Percentiles rank a stretch among this genome's conserved stretches.
These are phyloP conservation scores for Horisme vitalbata DNA, from an alignment of 2,888 invertebrate species.

Conservation along the genomic window DNA sequence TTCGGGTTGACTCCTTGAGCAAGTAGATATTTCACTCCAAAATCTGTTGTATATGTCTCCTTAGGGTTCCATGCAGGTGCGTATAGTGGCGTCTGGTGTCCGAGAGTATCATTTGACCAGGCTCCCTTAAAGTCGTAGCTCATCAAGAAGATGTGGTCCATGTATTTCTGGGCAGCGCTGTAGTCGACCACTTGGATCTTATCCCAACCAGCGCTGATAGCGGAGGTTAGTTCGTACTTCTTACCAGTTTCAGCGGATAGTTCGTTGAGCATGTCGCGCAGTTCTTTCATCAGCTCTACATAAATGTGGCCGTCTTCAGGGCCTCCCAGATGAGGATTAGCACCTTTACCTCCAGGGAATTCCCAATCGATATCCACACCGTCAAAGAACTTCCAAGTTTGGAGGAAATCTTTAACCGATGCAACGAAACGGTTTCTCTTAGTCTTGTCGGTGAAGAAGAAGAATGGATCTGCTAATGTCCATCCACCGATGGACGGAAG, in stretches of 20 bases:
- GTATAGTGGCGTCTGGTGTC: slow-evolving; percentile 70
- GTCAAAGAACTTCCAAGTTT: slow-evolving; percentile 79
- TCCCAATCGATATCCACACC: slow-evolving; percentile 80
- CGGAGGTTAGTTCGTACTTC: slow-evolving; percentile 75
- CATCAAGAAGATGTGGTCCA: slow-evolving; percentile 79
- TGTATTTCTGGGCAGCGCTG: slow-evolving; percentile 70
- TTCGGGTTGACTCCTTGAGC: slow-evolving; percentile 75
- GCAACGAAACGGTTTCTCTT: slow-evolving; percentile 71
- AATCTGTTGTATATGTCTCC: slow-evolving; percentile 77
- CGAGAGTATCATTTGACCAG: slow-evolving; percentile 75
- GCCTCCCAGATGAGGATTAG: slow-evolving; percentile 70
- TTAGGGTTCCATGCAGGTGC: slow-evolving; percentile 72
- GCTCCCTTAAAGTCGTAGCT: slow-evolving; percentile 78
- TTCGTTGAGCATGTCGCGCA: slow-evolving; percentile 71
- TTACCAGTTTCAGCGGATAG: slow-evolving; percentile 66
- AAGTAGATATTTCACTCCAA: slow-evolving; percentile 68
- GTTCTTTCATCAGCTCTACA: slow-evolving; percentile 68
- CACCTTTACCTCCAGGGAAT: slow-evolving; percentile 78
- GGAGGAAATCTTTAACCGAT: slow-evolving; percentile 73
- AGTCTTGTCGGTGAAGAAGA: slow-evolving; percentile 66
- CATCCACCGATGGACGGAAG: slow-evolving; percentile 75
- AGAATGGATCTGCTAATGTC: slow-evolving; percentile 78
- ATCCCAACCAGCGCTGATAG: slow-evolving; percentile 79
- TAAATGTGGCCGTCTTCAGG: slow-evolving; percentile 71
- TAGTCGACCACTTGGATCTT: slow-evolving; percentile 78